These are phyloP conservation scores for Phodopus roborovskii DNA, from an alignment of 2,113 vertebrate species.

Conservation along the genomic window DNA sequence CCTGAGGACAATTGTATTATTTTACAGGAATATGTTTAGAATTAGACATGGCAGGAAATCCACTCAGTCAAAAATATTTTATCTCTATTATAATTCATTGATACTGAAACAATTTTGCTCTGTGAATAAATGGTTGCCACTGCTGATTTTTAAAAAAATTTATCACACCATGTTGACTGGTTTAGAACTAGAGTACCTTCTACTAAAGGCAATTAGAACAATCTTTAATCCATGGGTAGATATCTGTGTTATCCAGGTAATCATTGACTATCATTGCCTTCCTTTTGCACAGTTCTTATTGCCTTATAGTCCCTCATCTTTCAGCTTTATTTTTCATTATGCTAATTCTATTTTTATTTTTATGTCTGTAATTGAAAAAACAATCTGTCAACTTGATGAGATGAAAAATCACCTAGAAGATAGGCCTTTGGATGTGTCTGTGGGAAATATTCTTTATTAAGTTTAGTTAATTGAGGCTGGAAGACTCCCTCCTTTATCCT, in stretches of 20 bases:
- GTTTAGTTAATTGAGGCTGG: neutral
- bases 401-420: neutral
- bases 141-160: neutral
- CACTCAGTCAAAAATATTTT: conserved; percentile 31
- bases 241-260: neutral
- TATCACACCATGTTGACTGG: neutral
- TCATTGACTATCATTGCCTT: neutral
- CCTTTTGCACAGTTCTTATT: neutral
- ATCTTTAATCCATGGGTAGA: neutral
- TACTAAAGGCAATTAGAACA: neutral
- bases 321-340: neutral
- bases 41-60: neutral
- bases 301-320: neutral
- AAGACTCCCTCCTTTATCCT: neutral
- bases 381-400: neutral
- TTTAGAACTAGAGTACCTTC: neutral
- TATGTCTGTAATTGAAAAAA: neutral
- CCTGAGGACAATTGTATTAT: conserved; percentile 2
- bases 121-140: neutral
- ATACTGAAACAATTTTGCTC: conserved; percentile 28
- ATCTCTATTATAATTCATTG: conserved; percentile 34
- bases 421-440: neutral
- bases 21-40: conserved; percentile 47
- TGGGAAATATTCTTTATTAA: neutral
- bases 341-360: neutral